Conservation (phyloP, 2,888 invertebrate genomes). For the Luffia ferchaultella region DNA sequence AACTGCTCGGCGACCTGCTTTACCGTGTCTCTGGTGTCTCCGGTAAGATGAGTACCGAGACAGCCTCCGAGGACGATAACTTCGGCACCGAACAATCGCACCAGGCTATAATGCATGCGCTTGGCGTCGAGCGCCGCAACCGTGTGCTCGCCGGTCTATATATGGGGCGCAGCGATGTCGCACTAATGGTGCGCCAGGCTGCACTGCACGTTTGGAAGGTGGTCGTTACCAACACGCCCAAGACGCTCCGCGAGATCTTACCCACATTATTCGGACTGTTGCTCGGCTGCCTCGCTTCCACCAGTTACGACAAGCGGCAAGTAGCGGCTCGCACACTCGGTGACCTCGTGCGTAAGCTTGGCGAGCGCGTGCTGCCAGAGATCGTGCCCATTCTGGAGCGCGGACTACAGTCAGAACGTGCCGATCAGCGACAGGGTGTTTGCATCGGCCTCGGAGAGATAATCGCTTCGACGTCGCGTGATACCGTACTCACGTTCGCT, state of each 20-base stretch:
- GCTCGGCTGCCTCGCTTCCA: conserved; percentile 93
- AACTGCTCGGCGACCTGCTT: conserved; percentile 92
- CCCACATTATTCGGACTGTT: conserved; percentile 92
- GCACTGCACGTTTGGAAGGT: conserved; percentile 99
- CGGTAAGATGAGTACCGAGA: conserved; percentile 99
- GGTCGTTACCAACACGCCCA: conserved; percentile 97
- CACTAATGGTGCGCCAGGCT: conserved; percentile 95
- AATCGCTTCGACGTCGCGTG: conserved; percentile 94
- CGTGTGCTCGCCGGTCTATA: conserved; percentile 93
- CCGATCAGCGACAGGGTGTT: conserved; percentile 97
- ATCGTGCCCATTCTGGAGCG: conserved; percentile 97
- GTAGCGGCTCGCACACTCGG: conserved; percentile 96
- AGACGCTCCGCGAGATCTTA: conserved; percentile 94
- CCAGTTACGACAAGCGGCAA: conserved; percentile 95
- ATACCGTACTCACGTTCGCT: conserved; percentile 83
- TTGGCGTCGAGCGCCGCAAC: conserved; percentile 91
- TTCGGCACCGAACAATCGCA: conserved; percentile 98
- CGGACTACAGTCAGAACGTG: conserved; percentile 88
- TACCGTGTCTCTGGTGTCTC: conserved; percentile 97
- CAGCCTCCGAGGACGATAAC: conserved; percentile 98
- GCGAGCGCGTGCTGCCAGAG: conserved; percentile 96
- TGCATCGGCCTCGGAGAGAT: conserved; percentile 98
- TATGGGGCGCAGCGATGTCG: conserved; percentile 97
- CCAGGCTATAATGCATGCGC: conserved; percentile 85
- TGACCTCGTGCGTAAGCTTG: conserved; percentile 95